Percentiles rank a stretch among this genome's conserved stretches.
Evolutionary conservation across 2,888 invertebrate genomes (phyloP).

Genomic region (Candidula unifasciata): DNA sequence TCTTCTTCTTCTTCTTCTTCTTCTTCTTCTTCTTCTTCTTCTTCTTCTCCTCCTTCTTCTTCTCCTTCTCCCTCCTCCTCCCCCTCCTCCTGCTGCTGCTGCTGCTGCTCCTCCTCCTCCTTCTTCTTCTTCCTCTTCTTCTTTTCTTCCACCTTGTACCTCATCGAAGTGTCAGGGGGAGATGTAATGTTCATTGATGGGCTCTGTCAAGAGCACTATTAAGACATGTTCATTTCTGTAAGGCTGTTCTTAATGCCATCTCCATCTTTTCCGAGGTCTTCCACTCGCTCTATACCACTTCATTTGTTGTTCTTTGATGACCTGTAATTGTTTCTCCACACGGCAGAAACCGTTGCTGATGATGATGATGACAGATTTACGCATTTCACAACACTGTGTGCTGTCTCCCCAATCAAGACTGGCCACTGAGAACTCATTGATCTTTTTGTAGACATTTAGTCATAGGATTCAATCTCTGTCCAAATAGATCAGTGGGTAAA

Average conservation of each 20-base stretch:
- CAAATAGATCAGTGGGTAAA: too few relatives aligned
- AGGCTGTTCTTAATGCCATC: too few relatives aligned
- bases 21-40: conserved; percentile 15
- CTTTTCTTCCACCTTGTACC: too few relatives aligned
- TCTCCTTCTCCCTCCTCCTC: conserved; percentile 13
- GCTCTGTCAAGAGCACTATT: too few relatives aligned
- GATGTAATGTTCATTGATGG: too few relatives aligned
- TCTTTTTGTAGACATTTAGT: neutral
- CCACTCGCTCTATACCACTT: too few relatives aligned
- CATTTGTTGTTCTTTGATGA: too few relatives aligned
- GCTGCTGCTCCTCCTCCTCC: neutral
- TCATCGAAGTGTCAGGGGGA: too few relatives aligned
- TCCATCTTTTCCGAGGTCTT: too few relatives aligned
- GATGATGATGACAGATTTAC: neutral
- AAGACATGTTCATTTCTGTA: too few relatives aligned
- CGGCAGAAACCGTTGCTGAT: neutral
- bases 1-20: conserved; percentile 27
- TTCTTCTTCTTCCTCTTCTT: neutral
- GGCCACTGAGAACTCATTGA: neutral
- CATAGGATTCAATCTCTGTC: too few relatives aligned
- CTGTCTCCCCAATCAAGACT: neutral
- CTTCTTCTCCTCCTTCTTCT: conserved; percentile 28
- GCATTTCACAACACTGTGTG: neutral
- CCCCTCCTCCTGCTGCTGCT: neutral
- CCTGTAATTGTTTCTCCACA: neutral